Evolutionary conservation across 2,113 vertebrate species (phyloP).

Genomic region (Protobothrops flavoviridis): DNA sequence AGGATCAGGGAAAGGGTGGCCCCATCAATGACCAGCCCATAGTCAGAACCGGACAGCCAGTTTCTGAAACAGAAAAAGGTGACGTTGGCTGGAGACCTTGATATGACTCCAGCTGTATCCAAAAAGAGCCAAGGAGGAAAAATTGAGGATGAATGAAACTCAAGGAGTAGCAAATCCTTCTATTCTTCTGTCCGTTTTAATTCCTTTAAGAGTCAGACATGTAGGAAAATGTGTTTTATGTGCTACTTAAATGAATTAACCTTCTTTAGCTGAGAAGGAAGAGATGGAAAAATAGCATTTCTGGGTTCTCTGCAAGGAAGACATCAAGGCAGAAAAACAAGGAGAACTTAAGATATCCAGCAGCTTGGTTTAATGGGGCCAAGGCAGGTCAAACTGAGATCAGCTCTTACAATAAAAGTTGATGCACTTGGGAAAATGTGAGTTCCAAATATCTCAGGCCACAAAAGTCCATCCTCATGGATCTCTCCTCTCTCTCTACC

Average conservation of each 20-base stretch:
- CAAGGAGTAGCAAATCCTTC: not conserved
- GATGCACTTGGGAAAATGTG: too few species aligned
- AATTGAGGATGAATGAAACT: not conserved
- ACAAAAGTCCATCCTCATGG: not conserved
- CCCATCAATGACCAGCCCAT: constrained; percentile 93
- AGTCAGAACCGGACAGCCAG: constrained; percentile 85
- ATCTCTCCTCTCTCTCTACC: not conserved
- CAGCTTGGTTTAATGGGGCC: not conserved
- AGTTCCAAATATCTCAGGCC: not conserved
- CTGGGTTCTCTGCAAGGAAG: not conserved
- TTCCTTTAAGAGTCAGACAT: not conserved
- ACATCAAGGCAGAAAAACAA: not conserved
- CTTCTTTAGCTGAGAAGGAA: not conserved
- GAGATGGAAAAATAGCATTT: not conserved
- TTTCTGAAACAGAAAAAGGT: constrained; percentile 62
- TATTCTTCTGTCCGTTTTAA: not conserved
- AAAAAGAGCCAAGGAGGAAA: not conserved
- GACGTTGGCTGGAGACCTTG: fast-evolving
- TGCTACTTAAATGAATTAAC: not conserved
- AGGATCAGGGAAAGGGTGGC: constrained; percentile 88
- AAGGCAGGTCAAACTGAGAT: not conserved
- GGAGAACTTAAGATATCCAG: not conserved
- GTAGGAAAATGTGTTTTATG: not conserved
- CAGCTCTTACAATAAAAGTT: not conserved
- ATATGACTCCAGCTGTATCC: not conserved